Base-by-base conservation (phyloP, 2,888 invertebrate genomes). In the Drosophila nr. perissopoda region DNA sequence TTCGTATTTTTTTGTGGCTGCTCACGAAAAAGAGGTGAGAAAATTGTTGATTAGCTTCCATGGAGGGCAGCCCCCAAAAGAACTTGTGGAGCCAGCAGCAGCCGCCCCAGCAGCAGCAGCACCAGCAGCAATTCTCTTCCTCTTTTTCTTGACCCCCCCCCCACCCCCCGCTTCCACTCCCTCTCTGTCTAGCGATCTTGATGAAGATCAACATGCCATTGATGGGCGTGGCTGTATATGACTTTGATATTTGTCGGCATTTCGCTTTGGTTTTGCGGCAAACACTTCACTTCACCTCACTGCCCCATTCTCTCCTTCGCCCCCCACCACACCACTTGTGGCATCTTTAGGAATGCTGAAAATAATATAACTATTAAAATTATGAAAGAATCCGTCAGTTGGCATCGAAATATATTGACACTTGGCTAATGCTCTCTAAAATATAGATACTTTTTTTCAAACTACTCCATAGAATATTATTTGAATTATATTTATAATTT, bases 41-140 rank as follows among this genome's bases (percentile, higher is more conserved):
- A 92, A 92, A 92, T 92, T 92, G 90, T 92, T 92, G 92, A 92
- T 92, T 92, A 92, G 92, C 92, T 92, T 91, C 92, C 91, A 91
- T 88, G 92, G 92, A 90, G 91, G 89, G 79, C 87, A 81, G 83
- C 67, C 60, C 63, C 72, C 58, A 70, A 74, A 65, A 65, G 38
- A 29, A 25, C 10, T 18, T 29, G 79, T n/a, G 73, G 27, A 25
- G 36, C 34, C 54, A 53, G 46, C 21, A 21, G 46, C 42, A 6
- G 7, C 42, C 11, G 21, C 60, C 61, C 33, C 33, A 33, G 57
- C 36, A n/a, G 29, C 40, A 36, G 29, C 13, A 27, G 10, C 65
- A 65, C 33, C 53, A n/a, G 46, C 46, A 57, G 42, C 31, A 57
- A 31, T 57, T 16, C 29, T n/a, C 40, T 38, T 38, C 11, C 40